Conservation (phyloP, 2,113 vertebrate species). For the Monopterus albus region DNA sequence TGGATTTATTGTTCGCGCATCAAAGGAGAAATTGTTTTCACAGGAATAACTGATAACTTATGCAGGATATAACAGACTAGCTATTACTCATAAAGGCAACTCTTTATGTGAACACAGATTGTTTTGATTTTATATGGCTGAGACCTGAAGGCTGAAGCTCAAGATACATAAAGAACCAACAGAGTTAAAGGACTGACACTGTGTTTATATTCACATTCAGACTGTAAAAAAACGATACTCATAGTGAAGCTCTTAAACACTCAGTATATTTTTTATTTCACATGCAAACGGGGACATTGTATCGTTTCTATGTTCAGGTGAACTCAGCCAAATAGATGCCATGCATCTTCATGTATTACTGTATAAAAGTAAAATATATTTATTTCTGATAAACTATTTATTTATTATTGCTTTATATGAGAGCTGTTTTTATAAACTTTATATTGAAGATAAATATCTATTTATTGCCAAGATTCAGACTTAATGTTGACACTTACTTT, state of each 20-base stretch:
- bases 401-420: conserved; percentile 85
- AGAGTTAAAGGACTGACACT: conserved; percentile 14
- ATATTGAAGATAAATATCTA: conserved; percentile 77
- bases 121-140: conserved; percentile 17
- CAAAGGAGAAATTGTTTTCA: conserved; percentile 41
- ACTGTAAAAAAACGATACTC: conserved; percentile 25
- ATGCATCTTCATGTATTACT: conserved; percentile 86
- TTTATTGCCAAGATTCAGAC: conserved; percentile 81
- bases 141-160: conserved; percentile 34
- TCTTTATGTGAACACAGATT: conserved; percentile 17
- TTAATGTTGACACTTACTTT: conserved; percentile 53
- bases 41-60: not conserved
- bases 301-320: conserved; percentile 71
- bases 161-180: conserved; percentile 6
- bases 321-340: conserved; percentile 83
- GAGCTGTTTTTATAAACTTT: conserved; percentile 76
- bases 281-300: conserved; percentile 55
- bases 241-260: conserved; percentile 36
- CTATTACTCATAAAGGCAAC: conserved; percentile 19
- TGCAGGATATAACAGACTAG: conserved; percentile 16
- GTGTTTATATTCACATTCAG: conserved; percentile 29
- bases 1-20: conserved; percentile 43
- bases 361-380: conserved; percentile 85
- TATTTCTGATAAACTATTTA: conserved; percentile 89
- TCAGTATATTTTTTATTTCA: not conserved